A percentile compares a stretch with the other conserved stretches of the same genome.
These are phyloP conservation scores for Barbus barbus DNA, from an alignment of 2,113 vertebrate species.

Conservation along the genomic window DNA sequence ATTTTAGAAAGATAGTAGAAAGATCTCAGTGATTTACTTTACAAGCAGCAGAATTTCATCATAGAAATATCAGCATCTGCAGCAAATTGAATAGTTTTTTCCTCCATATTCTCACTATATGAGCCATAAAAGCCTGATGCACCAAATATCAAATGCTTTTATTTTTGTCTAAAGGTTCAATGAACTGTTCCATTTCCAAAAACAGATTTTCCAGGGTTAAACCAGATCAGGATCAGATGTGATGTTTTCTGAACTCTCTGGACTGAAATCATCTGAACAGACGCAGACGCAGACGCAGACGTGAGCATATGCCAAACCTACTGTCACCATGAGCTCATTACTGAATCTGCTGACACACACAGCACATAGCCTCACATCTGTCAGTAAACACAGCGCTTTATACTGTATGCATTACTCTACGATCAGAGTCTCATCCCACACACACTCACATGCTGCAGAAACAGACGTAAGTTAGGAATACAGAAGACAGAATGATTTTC, in stretches of 20 bases:
- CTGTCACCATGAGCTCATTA: slow-evolving; percentile 38
- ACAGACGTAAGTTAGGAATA: no score
- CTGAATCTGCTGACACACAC: slow-evolving; percentile 40
- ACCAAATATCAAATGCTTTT: neutral
- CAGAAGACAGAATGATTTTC: no score
- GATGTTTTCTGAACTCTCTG: no score
- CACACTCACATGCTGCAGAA: no score
- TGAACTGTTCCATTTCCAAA: no score
- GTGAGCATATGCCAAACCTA: slow-evolving; percentile 5
- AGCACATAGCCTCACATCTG: neutral
- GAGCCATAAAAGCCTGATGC: neutral
- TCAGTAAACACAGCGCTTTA: neutral
- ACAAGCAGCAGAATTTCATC: no score
- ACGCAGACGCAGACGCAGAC: neutral
- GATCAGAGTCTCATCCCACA: neutral
- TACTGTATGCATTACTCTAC: neutral
- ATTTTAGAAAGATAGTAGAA: no score
- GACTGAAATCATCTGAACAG: neutral
- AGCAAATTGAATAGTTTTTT: no score
- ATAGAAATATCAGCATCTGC: neutral
- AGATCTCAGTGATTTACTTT: no score
- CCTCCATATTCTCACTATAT: neutral
- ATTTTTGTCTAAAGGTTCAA: no score
- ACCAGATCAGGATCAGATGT: neutral
- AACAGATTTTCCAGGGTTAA: no score